Percentiles rank a stretch among this genome's conserved stretches.
Evolutionary conservation across 2,113 vertebrate genomes (phyloP).

Genomic region (Semicossyphus pulcher): DNA sequence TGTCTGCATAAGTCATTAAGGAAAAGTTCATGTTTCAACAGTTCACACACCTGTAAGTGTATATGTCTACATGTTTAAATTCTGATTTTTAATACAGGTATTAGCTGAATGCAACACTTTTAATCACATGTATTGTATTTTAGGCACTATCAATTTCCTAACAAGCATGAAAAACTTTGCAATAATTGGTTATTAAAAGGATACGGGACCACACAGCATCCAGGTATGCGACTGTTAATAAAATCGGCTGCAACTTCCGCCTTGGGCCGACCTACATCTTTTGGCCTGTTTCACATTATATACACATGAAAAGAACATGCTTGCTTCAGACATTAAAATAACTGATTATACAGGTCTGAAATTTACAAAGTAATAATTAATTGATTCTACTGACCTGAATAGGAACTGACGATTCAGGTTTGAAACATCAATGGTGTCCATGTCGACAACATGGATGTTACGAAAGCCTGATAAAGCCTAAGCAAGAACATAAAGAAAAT

Average conservation of each 20-base stretch:
- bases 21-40: slow-evolving; percentile 48
- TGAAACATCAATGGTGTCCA: slow-evolving; percentile 96
- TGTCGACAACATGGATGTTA: slow-evolving; percentile 94
- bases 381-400: slow-evolving; percentile 87
- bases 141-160: neutral
- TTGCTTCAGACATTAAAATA: neutral
- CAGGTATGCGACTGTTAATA: slow-evolving; percentile 89
- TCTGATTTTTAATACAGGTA: no score
- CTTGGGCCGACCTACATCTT: slow-evolving; percentile 93
- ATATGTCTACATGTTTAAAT: no score
- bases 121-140: neutral
- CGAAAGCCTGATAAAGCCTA: slow-evolving; percentile 93
- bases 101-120: neutral
- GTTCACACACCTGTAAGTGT: neutral
- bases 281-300: slow-evolving; percentile 81
- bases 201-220: slow-evolving; percentile 92
- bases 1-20: slow-evolving; percentile 87
- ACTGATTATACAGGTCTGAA: neutral
- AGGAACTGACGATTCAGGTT: slow-evolving; percentile 96
- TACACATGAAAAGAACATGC: slow-evolving; percentile 7
- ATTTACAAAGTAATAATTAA: neutral
- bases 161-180: neutral
- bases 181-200: slow-evolving; percentile 77
- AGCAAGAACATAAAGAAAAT: slow-evolving; percentile 27
- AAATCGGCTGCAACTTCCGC: slow-evolving; percentile 95